phyloP scores from a whole-genome alignment of 2,888 invertebrate species.

The Phalangium opilio region DNA sequence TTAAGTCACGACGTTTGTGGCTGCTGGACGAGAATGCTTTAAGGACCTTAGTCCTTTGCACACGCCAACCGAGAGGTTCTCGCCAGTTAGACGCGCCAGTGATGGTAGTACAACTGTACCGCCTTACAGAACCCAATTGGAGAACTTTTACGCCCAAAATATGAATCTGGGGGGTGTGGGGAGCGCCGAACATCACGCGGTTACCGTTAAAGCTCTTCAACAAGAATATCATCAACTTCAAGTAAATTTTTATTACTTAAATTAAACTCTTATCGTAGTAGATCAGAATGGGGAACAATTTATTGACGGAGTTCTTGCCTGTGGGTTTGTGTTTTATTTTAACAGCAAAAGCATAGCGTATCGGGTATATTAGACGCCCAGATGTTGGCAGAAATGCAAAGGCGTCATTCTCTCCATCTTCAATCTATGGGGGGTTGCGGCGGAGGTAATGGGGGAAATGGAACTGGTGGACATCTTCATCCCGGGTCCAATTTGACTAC shows the following conservation, averaged over 20 bases:
- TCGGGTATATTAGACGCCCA: constrained; percentile 22
- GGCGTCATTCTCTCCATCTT: constrained; percentile 33
- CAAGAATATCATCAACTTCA: constrained; percentile 66
- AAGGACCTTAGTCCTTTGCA: constrained; percentile 41
- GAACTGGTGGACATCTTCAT: not conserved
- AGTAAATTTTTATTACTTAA: constrained; percentile 32
- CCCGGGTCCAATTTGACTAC: constrained; percentile 8
- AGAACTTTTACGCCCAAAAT: constrained; percentile 37
- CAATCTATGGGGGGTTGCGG: constrained; percentile 26
- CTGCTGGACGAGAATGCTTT: constrained; percentile 39
- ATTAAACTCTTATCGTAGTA: too few relatives aligned
- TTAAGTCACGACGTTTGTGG: too few relatives aligned
- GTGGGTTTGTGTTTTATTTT: constrained; percentile 1
- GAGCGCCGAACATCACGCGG: constrained; percentile 24
- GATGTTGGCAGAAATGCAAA: constrained; percentile 31
- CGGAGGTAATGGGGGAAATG: too few relatives aligned
- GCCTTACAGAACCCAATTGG: constrained; percentile 29
- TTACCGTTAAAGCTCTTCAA: constrained; percentile 43
- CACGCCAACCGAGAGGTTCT: constrained; percentile 55
- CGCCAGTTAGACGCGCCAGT: constrained; percentile 75
- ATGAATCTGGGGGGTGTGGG: constrained; percentile 35
- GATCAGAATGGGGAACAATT: too few relatives aligned
- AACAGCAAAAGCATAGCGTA: constrained; percentile 10
- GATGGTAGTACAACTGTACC: constrained; percentile 45
- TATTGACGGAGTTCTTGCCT: too few relatives aligned